A percentile compares a stretch with the other conserved stretches of the same genome.
These are phyloP conservation scores for Drosophila mimetica DNA, from an alignment of 2,888 invertebrate genomes.

Conservation along the genomic window DNA sequence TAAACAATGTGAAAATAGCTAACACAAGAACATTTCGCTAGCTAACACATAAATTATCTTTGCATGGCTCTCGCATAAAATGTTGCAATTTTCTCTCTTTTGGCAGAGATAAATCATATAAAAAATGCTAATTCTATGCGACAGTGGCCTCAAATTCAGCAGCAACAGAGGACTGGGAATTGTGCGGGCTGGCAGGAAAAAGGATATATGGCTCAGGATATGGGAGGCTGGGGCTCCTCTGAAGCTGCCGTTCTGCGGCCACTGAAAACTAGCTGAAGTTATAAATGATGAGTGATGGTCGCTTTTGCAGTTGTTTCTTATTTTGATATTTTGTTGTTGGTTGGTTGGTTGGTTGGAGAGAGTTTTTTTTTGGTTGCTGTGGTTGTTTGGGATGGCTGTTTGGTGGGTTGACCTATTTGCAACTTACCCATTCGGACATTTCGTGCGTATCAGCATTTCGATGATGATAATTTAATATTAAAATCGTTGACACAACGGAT, in stretches of 20 bases:
- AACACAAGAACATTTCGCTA: slow-evolving; percentile 66
- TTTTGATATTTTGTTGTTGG: slow-evolving; percentile 45
- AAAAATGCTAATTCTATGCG: slow-evolving; percentile 61
- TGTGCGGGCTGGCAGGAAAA: no score
- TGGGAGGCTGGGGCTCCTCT: slow-evolving; percentile 13
- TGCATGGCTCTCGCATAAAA: slow-evolving; percentile 33
- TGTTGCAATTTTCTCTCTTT: slow-evolving; percentile 44
- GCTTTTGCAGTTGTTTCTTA: slow-evolving; percentile 65
- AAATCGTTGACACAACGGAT: slow-evolving; percentile 98
- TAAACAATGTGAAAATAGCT: slow-evolving; percentile 57
- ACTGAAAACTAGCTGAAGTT: slow-evolving; percentile 43
- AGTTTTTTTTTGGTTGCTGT: slow-evolving; percentile 42
- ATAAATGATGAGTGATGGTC: slow-evolving; percentile 61
- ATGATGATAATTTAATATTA: slow-evolving; percentile 99
- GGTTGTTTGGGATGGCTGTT: slow-evolving; percentile 36
- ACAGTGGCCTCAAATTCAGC: slow-evolving; percentile 44
- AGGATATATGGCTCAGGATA: slow-evolving; percentile 4
- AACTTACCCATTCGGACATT: slow-evolving; percentile 98
- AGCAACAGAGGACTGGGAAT: slow-evolving; percentile 29
- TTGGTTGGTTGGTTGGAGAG: slow-evolving; percentile 43
- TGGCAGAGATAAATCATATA: slow-evolving; percentile 65
- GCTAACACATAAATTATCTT: slow-evolving; percentile 69
- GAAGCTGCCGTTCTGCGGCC: slow-evolving; percentile 39
- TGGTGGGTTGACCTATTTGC: slow-evolving; percentile 60
- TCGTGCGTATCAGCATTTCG: slow-evolving; percentile 98